Base-by-base conservation (phyloP, 2,797 vertebrate genomes). In the Corythornis leucogaster region DNA sequence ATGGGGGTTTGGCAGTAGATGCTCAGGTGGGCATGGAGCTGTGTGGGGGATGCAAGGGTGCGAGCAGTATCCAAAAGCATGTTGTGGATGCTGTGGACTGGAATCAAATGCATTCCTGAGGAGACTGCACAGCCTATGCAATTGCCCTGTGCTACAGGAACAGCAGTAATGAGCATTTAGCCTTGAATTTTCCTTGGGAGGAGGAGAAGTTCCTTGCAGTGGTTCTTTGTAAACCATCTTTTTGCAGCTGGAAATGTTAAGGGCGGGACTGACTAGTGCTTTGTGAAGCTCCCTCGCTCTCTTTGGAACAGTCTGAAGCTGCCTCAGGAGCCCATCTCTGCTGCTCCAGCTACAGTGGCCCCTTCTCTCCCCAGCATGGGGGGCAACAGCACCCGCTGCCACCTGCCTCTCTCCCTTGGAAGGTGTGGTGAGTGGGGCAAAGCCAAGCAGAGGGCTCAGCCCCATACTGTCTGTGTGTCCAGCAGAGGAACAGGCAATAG, bases 281-380 rank as follows among this genome's bases (percentile, higher is more conserved):
- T 7, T 8, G 9, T 25, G 48, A 21, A 85, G n/a, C 55, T 40
- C 35, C 0, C 42, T 62, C 0, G 0, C 53, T 59, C n/a, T 21
- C 45, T 64, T n/a, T 6, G 67, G 28, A 25, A 16, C 4, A 33
- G 30, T 3, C 26, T 25, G 63, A 38, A 38, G 55, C 35, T 38
- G n/a, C 35, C 43, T 31, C n/a, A 8, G 10, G 4, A 31, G 38
- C 12, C 35, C 6, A 13, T 20, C n/a, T 35, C 40, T 2, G 3
- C 77, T 24, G 26, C 45, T 43, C 42, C 28, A 4, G 43, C 55
- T 5, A 5, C 1, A 0, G 19, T 4, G 33, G 40, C 14, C n/a
- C 15, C n/a, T 24, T 50, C 50, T 12, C 12, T 14, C 24, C 50
- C 18, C 28, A 6, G n/a, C 45, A 6, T 3, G 0, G 43, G 22